A percentile compares a stretch with the other conserved stretches of the same genome.
Conservation (phyloP, 2,113 vertebrate species). For the Chaetorhynchus papuensis region DNA sequence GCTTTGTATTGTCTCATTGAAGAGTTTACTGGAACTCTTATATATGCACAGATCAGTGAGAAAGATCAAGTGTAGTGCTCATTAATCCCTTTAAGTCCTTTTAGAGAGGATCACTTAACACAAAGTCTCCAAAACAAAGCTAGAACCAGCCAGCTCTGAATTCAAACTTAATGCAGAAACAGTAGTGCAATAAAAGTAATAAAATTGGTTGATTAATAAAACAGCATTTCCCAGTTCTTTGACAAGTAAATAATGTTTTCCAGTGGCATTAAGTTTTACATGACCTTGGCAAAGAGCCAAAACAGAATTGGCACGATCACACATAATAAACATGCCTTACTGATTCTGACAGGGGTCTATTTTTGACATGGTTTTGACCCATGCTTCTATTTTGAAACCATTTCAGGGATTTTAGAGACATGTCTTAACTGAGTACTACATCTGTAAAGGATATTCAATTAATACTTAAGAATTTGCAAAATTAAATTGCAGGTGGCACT, state of each 20-base stretch:
- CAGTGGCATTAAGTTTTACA: neutral
- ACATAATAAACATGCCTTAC: neutral
- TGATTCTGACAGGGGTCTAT: neutral
- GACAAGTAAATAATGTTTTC: neutral
- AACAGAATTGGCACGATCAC: neutral
- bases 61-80: neutral
- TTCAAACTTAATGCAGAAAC: neutral
- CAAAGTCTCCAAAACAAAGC: neutral
- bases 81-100: neutral
- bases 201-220: neutral
- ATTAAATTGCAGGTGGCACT: neutral
- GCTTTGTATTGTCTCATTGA: neutral
- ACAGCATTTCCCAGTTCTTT: neutral
- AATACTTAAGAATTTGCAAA: neutral
- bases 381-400: slow-evolving; percentile 20
- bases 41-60: neutral
- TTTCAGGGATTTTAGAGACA: neutral
- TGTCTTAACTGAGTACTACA: neutral
- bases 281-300: neutral
- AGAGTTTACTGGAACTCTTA: neutral
- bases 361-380: slow-evolving; percentile 15
- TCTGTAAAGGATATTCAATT: neutral
- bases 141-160: neutral
- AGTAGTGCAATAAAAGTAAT: neutral
- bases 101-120: neutral